Percentiles rank a stretch among this genome's conserved stretches.
These are phyloP conservation scores for Melieria omissa DNA, from an alignment of 2,888 invertebrate species.

Conservation along the genomic window DNA sequence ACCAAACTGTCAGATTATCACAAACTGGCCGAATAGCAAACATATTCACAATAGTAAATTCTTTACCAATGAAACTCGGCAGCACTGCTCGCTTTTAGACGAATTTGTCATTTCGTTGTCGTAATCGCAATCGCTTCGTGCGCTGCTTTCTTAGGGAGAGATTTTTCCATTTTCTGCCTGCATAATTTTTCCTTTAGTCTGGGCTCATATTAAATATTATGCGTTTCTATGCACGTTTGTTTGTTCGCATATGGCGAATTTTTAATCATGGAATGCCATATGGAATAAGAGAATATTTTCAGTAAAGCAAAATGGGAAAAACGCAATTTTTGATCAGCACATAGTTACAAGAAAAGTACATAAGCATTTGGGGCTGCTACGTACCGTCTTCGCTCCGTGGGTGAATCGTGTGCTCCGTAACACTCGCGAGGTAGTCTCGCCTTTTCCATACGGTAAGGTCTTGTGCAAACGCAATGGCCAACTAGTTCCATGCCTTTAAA, in stretches of 20 bases:
- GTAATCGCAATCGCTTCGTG: conserved; percentile 41
- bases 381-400: too few species aligned
- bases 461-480: too few species aligned
- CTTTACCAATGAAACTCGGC: conserved; percentile 9
- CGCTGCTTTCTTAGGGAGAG: conserved; percentile 23
- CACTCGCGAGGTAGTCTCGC: too few species aligned
- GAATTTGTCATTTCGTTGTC: conserved; percentile 43
- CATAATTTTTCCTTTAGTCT: conserved; percentile 20
- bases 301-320: neutral
- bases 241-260: conserved; percentile 7
- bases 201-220: conserved; percentile 22
- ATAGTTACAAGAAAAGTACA: too few species aligned
- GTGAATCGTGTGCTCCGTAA: too few species aligned
- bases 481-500: too few species aligned
- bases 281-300: conserved; percentile 20
- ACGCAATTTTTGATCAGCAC: too few species aligned
- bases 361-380: too few species aligned
- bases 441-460: too few species aligned
- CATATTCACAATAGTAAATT: neutral
- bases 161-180: conserved; percentile 32
- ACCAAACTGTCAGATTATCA: conserved; percentile 8
- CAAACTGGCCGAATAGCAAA: too few species aligned
- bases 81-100: neutral
- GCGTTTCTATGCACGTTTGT: conserved; percentile 33
- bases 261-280: conserved; percentile 15